Base-by-base conservation (phyloP, 1,140 invertebrate species). In the Leucophenga varia region DNA sequence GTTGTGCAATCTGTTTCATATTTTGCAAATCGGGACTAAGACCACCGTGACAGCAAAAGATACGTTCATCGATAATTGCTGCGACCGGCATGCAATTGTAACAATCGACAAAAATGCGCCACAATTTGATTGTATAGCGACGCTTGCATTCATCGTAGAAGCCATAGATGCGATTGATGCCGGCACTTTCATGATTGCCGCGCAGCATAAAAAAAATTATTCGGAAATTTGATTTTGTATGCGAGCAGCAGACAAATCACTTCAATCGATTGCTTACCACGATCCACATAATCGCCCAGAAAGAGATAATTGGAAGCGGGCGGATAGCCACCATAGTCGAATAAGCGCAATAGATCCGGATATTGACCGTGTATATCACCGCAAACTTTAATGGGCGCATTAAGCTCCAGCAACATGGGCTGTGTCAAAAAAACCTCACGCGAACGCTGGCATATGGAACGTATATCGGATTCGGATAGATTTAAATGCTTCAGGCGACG, bases 231-330 rank as follows among this genome's bases (percentile, higher is more conserved):
- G 63, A 91, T 89, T 81, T 98, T 96, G 80, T 98, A 98, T 13
- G 95, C 95, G 36, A 98, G 82, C 45, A 95, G 80, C 28, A 95
- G 79, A 73, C 91, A 95, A 59, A 95, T 93, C 6, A 91, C 94
- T 78, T 95, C 96, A 78, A 84, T 76, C 0, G 87, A 89, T 64
- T 90, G 88, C 75, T 91, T 91, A 54, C 88, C 88, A 61, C 88
- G 82, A 68, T 91, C 88, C 9, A 90, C 88, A 61, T 91, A 91
- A 67, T 91, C 88, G 19, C 88, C 88, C 47, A 99, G 82, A 78
- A 99, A 99, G 36, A 99, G 81, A 80, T 99, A 99, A 79, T 99
- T 99, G 17, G 95, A 94, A 77, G 98, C 94, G 14, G 97, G 97
- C 32, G 97, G 97, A 78, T 99, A 99, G 16, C 96, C 95, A 47